Percentiles rank a stretch among this genome's conserved stretches.
Conservation (phyloP, 2,888 invertebrate species). For the Drosophila buzzatii region DNA sequence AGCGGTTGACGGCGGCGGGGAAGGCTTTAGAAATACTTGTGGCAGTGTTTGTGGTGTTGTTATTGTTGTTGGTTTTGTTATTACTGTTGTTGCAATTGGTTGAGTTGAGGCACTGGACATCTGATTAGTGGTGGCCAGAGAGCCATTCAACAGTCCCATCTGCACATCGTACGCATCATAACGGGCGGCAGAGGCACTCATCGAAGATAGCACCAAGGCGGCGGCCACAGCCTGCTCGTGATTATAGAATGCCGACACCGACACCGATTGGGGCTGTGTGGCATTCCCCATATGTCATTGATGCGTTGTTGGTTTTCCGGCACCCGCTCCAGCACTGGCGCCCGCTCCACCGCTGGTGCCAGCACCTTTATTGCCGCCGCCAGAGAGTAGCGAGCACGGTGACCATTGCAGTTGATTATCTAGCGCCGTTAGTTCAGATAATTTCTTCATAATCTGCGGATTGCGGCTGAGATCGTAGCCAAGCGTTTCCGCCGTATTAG, state of each 20-base stretch:
- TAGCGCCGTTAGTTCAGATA: slow-evolving; percentile 54
- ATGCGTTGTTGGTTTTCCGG: slow-evolving; percentile 45
- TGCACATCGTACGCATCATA: slow-evolving; percentile 59
- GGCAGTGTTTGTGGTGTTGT: slow-evolving; percentile 63
- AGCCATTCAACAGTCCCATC: slow-evolving; percentile 59
- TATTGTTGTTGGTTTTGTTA: slow-evolving; percentile 11
- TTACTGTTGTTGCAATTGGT: slow-evolving; percentile 5
- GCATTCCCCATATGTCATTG: slow-evolving; percentile 80
- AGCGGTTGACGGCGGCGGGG: slow-evolving; percentile 50
- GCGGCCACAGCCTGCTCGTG: slow-evolving; percentile 82
- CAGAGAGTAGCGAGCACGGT: slow-evolving; percentile 35
- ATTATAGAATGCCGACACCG: slow-evolving; percentile 81
- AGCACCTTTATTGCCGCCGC: slow-evolving; percentile 32
- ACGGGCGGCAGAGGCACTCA: slow-evolving; percentile 69
- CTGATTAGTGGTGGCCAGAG: slow-evolving; percentile 36
- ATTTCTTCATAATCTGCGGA: slow-evolving; percentile 48
- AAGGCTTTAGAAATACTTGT: slow-evolving; percentile 77
- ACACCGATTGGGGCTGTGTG: slow-evolving; percentile 63
- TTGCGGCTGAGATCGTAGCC: slow-evolving; percentile 49
- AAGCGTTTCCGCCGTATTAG: neutral
- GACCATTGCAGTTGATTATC: slow-evolving; percentile 57
- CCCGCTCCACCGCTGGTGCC: slow-evolving; percentile 8
- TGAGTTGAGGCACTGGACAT: slow-evolving; percentile 23
- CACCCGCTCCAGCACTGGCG: slow-evolving; percentile 25
- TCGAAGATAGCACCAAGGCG: slow-evolving; percentile 80